Conservation (phyloP, 2,888 invertebrate genomes). For the Ectemnius cavifrons region DNA sequence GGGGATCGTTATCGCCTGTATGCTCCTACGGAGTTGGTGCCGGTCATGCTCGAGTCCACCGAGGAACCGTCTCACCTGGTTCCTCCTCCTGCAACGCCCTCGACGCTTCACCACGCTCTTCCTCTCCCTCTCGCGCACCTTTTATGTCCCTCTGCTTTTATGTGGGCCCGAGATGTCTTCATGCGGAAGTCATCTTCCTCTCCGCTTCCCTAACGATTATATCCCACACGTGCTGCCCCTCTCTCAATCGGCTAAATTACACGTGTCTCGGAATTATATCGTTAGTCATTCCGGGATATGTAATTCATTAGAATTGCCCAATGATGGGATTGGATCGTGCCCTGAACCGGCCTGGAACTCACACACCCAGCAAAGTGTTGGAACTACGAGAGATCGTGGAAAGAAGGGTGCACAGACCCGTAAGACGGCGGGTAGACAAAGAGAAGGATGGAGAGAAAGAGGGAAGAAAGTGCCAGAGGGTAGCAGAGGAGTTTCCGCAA, state of each 20-base stretch:
- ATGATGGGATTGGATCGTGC: no score
- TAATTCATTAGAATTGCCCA: no score
- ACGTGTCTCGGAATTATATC: not conserved
- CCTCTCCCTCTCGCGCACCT: constrained; percentile 10
- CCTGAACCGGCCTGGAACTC: no score
- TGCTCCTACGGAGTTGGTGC: constrained; percentile 50
- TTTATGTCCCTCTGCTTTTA: constrained; percentile 37
- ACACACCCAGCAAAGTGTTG: no score
- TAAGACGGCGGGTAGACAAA: not conserved
- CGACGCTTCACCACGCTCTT: constrained; percentile 31
- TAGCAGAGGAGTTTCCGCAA: constrained; percentile 47
- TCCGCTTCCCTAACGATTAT: not conserved
- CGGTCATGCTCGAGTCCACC: constrained; percentile 74
- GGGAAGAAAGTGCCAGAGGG: constrained; percentile 32
- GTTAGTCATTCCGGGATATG: not conserved
- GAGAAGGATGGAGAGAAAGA: not conserved
- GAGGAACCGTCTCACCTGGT: constrained; percentile 75
- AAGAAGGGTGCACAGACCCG: not conserved
- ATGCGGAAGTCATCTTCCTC: constrained; percentile 39
- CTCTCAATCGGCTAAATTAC: not conserved
- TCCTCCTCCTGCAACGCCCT: constrained; percentile 56
- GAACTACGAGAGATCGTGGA: not conserved
- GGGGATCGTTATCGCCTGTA: constrained; percentile 73
- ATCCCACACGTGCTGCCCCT: not conserved
- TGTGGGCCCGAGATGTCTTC: constrained; percentile 29